These are phyloP conservation scores for Prolemur simus DNA, from an alignment of 2,113 vertebrate genomes.

Conservation along the genomic window DNA sequence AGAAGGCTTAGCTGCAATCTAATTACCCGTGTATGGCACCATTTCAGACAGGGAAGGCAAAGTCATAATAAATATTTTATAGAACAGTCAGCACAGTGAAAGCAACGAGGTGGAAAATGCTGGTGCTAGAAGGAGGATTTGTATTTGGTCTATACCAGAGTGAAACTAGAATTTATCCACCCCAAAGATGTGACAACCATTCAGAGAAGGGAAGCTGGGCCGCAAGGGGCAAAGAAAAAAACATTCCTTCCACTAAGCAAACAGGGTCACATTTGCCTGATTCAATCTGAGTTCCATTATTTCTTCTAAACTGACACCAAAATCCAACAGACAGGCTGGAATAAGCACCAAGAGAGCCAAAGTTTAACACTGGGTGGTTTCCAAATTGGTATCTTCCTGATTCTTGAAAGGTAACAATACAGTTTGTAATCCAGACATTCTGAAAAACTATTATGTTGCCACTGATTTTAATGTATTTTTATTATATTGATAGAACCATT, in stretches of 20 bases:
- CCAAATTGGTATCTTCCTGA: neutral
- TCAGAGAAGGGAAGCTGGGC: neutral
- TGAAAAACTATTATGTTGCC: neutral
- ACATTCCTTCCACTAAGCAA: neutral
- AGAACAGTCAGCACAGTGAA: constrained; percentile 17
- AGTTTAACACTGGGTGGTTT: neutral
- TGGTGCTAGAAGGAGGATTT: neutral
- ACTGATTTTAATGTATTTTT: neutral
- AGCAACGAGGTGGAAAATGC: constrained; percentile 14
- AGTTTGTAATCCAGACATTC: neutral
- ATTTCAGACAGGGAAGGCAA: constrained; percentile 34
- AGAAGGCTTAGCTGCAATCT: neutral
- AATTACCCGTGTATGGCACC: neutral
- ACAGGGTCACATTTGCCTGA: neutral
- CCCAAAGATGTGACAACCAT: neutral
- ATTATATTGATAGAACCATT: neutral
- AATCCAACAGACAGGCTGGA: neutral
- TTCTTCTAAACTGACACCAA: neutral
- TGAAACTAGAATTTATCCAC: neutral
- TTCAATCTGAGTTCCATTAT: neutral
- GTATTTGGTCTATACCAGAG: neutral
- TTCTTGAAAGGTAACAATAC: neutral
- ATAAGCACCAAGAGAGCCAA: neutral
- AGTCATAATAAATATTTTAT: constrained; percentile 63
- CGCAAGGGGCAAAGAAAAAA: neutral